Percentiles rank a stretch among this genome's conserved stretches.
These are phyloP conservation scores for Clupea harengus DNA, from an alignment of 2,113 vertebrate genomes.

Conservation along the genomic window DNA sequence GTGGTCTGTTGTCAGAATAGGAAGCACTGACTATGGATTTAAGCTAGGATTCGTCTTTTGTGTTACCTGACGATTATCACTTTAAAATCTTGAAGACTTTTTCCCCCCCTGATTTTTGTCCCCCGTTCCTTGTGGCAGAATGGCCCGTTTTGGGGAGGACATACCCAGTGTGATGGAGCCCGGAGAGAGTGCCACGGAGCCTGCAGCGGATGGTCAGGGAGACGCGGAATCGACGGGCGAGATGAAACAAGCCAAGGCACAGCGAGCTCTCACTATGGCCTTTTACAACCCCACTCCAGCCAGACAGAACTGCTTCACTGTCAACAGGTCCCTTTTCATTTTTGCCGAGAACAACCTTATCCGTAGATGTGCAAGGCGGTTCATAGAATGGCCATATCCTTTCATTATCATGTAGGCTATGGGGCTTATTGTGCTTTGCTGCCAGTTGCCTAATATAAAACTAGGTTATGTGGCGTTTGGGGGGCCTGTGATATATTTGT, in stretches of 20 bases:
- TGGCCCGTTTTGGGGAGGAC: constrained; percentile 95
- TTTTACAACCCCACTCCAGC: constrained; percentile 94
- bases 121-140: constrained; percentile 74
- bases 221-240: constrained; percentile 74
- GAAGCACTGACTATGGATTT: background rate
- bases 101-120: constrained; percentile 43
- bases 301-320: constrained; percentile 96
- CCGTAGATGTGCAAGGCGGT: constrained; percentile 90
- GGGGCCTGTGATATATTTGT: background rate
- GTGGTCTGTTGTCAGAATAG: constrained; percentile 22
- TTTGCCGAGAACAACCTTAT: constrained; percentile 96
- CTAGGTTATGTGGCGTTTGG: background rate
- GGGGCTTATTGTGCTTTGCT: background rate
- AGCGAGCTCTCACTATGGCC: constrained; percentile 96
- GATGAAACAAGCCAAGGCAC: constrained; percentile 91
- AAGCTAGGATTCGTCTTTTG: background rate
- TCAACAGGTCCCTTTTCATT: constrained; percentile 98
- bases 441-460: background rate
- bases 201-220: constrained; percentile 78
- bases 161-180: constrained; percentile 82
- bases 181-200: constrained; percentile 82
- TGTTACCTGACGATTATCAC: background rate
- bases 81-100: constrained; percentile 2
- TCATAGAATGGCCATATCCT: constrained; percentile 99
- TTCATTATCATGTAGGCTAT: constrained; percentile 49